Evolutionary conservation across 2,888 invertebrate genomes (phyloP).

Genomic region (Diarsia dahlii): DNA sequence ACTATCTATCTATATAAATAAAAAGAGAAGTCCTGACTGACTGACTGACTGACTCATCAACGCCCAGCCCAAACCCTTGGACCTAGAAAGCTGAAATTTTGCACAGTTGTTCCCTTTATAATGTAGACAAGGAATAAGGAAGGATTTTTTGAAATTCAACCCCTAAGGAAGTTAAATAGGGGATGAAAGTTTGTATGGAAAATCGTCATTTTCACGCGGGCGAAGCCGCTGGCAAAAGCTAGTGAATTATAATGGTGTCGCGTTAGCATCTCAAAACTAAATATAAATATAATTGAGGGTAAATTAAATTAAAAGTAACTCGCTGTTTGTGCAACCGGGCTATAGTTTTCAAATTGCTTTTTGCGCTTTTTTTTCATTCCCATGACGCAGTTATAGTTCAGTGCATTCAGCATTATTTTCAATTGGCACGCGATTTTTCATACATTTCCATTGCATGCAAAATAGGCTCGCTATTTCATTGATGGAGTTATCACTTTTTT

Average conservation of each 20-base stretch:
- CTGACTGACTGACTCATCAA: no score
- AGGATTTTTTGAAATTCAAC: no score
- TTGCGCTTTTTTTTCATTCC: background rate
- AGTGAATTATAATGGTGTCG: background rate
- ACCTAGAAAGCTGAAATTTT: no score
- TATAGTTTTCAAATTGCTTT: constrained; percentile 32
- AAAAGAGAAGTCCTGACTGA: no score
- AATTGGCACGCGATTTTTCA: constrained; percentile 58
- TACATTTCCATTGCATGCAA: constrained; percentile 47
- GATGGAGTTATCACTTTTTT: constrained; percentile 29
- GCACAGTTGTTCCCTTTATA: no score
- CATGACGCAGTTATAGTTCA: constrained; percentile 27
- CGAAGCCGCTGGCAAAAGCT: no score
- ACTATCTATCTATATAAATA: no score
- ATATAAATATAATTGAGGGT: constrained; percentile 13
- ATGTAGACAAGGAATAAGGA: no score
- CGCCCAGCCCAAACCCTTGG: no score
- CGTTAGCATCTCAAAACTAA: background rate
- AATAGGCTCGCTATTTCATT: constrained; percentile 38
- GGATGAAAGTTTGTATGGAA: no score
- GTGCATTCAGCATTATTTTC: constrained; percentile 45
- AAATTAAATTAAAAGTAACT: constrained; percentile 12
- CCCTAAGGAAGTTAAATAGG: no score
- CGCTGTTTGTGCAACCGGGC: constrained; percentile 20
- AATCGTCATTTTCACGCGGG: no score